Percentiles rank a stretch among this genome's conserved stretches.
phyloP scores from a whole-genome alignment of 2,797 vertebrate genomes.

The Lophotriccus pileatus region DNA sequence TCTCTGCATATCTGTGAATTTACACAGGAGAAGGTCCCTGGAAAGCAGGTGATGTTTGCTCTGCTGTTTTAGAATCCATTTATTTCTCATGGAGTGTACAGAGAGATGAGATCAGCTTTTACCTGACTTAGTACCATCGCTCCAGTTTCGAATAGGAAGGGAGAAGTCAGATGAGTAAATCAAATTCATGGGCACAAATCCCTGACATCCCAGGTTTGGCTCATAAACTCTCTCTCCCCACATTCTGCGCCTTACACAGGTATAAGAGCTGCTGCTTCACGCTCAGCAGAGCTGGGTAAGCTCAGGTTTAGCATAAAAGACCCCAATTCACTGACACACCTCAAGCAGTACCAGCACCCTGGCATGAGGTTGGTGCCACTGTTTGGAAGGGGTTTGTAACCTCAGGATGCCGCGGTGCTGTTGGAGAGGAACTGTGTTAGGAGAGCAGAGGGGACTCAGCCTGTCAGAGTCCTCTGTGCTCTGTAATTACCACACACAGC shows the following conservation, averaged over 20 bases:
- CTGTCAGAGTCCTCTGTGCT: background rate
- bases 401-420: background rate
- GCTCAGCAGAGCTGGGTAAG: background rate
- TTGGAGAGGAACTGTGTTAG: background rate
- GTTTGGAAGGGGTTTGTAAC: background rate
- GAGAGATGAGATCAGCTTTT: background rate
- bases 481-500: background rate
- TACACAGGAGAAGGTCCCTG: background rate
- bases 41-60: background rate
- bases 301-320: background rate
- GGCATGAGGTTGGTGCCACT: background rate
- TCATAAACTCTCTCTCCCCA: background rate
- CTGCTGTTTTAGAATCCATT: background rate
- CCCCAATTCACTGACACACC: background rate
- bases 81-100: rapidly evolving
- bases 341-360: rapidly evolving
- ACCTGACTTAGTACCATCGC: background rate
- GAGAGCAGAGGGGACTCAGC: background rate
- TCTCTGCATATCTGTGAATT: background rate
- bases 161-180: background rate
- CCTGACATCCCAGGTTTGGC: too few species aligned
- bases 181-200: background rate
- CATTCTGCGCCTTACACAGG: background rate
- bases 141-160: background rate
- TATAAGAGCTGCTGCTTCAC: background rate